Base-by-base conservation (phyloP, 2,888 invertebrate species). In the Dione vanillae region DNA sequence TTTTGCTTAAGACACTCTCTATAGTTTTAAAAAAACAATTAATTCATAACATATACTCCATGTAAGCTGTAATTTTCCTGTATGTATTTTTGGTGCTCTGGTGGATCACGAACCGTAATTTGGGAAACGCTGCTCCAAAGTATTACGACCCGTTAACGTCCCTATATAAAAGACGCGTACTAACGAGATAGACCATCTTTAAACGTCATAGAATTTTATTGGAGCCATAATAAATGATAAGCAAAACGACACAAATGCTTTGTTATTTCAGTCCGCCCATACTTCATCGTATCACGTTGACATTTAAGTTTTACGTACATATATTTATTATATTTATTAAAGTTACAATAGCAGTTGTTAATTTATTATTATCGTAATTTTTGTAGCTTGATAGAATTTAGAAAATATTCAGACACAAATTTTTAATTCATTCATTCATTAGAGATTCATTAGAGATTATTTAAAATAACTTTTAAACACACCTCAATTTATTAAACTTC, bases 171-270 rank as follows among this genome's bases (percentile, higher is more conserved):
- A 64, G 62, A 64, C 40, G 64, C 45, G 40, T 45, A 52, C 62
- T 69, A 69, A 69, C 64, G 69, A 69, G 69, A 64, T 20, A 35
- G 54, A 19, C 62, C 64, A 69, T 69, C 64, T 69, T 62, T 61
- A 67, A 45, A 64, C 54, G 69, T 64, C 52, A 54, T 69, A 69
- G 45, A 64, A 64, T 69, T 69, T 69, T 69, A 69, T 69, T 54
- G 45, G 27, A n/a, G 61, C 43, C 45, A 45, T 61, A 45, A 61
- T 43, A 61, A 61, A 61, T 61, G 45, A 61, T 61, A 45, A 35
- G 49, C 64, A 49, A 64, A 37, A 64, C 49, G 49, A 64, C 40
- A 47, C 37, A 47, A 37, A 64, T 49, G 64, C 8, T 64, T 64
- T 37, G 49, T 62, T 49, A 47, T 49, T 64, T 49, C 49, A 49